Conservation (phyloP, 2,113 vertebrate genomes). For the Brachypteracias leptosomus region DNA sequence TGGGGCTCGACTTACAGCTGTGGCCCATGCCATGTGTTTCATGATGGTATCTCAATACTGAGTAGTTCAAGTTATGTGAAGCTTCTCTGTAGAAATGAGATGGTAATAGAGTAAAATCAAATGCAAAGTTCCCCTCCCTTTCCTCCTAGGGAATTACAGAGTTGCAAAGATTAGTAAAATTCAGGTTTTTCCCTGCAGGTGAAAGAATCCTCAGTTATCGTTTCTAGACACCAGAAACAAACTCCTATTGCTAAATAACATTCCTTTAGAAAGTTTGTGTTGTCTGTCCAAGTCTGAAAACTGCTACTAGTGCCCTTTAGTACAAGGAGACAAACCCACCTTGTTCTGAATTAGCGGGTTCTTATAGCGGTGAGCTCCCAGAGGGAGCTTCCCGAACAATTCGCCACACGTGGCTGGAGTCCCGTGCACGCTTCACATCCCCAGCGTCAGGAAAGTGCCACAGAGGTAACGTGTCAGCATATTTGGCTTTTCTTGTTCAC, state of each 20-base stretch:
- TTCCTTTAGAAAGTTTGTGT: accelerated
- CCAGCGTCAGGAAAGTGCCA: not conserved
- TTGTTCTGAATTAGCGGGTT: not conserved
- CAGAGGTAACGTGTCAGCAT: accelerated
- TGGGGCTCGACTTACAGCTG: accelerated
- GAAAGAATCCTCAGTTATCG: not conserved
- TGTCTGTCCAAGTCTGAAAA: accelerated
- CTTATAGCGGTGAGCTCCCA: accelerated
- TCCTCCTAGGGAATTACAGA: not conserved
- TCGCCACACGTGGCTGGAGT: accelerated
- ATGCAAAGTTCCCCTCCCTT: accelerated
- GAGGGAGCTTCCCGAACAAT: not conserved
- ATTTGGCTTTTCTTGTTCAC: not conserved
- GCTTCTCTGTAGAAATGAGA: not conserved
- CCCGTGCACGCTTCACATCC: not conserved
- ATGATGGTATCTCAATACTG: not conserved
- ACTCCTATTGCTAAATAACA: accelerated
- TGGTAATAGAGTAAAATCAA: not conserved
- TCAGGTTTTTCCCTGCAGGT: not conserved
- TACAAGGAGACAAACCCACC: accelerated
- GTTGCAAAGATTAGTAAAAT: not conserved
- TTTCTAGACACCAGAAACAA: not conserved
- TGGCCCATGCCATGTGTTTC: accelerated
- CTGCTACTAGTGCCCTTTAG: accelerated
- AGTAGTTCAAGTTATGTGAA: not conserved